These are phyloP conservation scores for Poliocrania exsul DNA, from an alignment of 2,797 vertebrate genomes.

Conservation along the genomic window DNA sequence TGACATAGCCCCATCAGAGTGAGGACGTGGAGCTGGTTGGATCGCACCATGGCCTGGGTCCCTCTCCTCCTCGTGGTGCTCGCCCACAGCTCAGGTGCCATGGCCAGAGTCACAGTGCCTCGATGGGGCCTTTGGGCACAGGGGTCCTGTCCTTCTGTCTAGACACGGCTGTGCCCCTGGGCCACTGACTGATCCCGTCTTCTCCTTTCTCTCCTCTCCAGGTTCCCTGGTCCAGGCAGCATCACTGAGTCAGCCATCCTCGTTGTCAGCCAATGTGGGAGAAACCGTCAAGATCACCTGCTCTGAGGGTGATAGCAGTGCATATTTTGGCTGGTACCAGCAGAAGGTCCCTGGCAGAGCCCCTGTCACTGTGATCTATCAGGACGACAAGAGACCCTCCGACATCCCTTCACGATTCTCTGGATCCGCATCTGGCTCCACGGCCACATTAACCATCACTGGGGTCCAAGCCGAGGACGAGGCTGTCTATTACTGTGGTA, in stretches of 20 bases:
- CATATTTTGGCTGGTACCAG: background rate
- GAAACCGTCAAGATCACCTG: background rate
- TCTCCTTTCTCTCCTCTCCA: background rate
- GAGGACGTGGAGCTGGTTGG: background rate
- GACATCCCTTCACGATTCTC: background rate
- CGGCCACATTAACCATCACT: background rate
- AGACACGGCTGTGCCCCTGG: background rate
- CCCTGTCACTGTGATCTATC: background rate
- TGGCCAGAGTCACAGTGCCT: accelerated
- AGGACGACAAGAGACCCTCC: accelerated
- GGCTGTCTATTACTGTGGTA: background rate
- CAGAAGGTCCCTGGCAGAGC: background rate
- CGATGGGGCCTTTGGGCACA: accelerated
- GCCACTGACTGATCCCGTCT: background rate
- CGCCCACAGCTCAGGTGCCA: background rate
- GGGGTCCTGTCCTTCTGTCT: accelerated
- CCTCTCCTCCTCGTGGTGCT: constrained; percentile 1
- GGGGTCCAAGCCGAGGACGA: background rate
- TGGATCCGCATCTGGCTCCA: accelerated
- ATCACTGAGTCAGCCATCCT: accelerated
- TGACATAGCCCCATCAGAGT: background rate
- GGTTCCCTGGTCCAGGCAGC: constrained; percentile 21
- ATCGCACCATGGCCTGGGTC: background rate
- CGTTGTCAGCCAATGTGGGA: accelerated
- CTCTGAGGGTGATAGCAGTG: accelerated